Evolutionary conservation across 2,113 vertebrate species (phyloP).

Genomic region (crab-eating macaque (Macaca fascicularis)): DNA sequence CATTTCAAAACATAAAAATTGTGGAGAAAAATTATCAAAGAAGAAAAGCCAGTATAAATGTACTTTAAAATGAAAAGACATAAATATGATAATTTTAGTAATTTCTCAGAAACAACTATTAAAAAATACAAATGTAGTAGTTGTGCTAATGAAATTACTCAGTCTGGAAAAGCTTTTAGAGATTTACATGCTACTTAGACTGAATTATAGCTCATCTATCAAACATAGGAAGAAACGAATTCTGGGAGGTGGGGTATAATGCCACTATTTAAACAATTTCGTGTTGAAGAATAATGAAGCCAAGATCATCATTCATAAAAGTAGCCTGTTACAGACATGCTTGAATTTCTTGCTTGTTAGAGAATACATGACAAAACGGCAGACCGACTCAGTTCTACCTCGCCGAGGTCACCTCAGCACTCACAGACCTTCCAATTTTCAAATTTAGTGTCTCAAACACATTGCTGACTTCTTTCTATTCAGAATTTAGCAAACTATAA

Average conservation of each 20-base stretch:
- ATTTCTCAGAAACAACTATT: not conserved
- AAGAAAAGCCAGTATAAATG: not conserved
- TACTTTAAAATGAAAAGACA: not conserved
- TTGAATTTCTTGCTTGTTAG: not conserved
- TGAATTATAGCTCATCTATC: not conserved
- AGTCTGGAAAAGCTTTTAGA: not conserved
- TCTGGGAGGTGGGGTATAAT: not conserved
- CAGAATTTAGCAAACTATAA: not conserved
- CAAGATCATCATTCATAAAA: not conserved
- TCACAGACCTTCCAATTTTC: not conserved
- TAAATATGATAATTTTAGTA: conserved; percentile 10
- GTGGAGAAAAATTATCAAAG: not conserved
- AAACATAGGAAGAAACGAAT: conserved; percentile 1
- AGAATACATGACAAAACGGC: not conserved
- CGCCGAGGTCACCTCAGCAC: not conserved
- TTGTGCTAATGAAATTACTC: not conserved
- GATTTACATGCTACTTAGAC: not conserved
- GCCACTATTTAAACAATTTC: not conserved
- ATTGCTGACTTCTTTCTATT: not conserved
- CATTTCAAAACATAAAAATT: not conserved
- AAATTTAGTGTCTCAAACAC: not conserved
- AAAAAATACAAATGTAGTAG: not conserved
- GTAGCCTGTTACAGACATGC: not conserved
- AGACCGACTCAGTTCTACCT: not conserved
- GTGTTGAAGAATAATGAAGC: not conserved